Conservation (phyloP, 2,888 invertebrate species). For the Rhingia campestris region DNA sequence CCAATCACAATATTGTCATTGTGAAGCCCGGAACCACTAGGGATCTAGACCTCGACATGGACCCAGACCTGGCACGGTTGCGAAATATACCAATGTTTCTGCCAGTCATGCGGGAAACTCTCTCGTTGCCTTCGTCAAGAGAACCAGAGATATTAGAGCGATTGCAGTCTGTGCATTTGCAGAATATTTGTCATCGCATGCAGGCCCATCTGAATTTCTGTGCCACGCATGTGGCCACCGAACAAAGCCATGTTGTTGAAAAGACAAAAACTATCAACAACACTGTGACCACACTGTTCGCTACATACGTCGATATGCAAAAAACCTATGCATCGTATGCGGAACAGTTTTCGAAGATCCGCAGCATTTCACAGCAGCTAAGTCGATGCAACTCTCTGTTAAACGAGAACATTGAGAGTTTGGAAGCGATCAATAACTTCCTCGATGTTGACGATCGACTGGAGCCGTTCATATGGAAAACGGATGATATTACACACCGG, state of each 20-base stretch:
- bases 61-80: conserved; percentile 84
- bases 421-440: conserved; percentile 92
- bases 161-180: conserved; percentile 85
- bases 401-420: conserved; percentile 92
- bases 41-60: conserved; percentile 86
- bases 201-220: conserved; percentile 93
- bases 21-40: conserved; percentile 88
- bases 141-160: conserved; percentile 94
- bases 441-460: conserved; percentile 92
- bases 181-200: conserved; percentile 90
- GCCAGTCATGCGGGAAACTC: conserved; percentile 94
- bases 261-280: conserved; percentile 90
- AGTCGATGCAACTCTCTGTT: conserved; percentile 91
- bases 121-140: conserved; percentile 92
- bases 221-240: conserved; percentile 91
- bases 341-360: conserved; percentile 92
- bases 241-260: conserved; percentile 89
- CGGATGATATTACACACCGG: conserved; percentile 82
- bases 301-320: conserved; percentile 90
- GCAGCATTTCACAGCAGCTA: conserved; percentile 92
- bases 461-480: conserved; percentile 95
- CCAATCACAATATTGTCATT: conserved; percentile 90
- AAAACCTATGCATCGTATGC: conserved; percentile 92
- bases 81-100: conserved; percentile 95
- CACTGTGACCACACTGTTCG: conserved; percentile 88